Conservation (phyloP, 2,888 invertebrate species). For the Itoplectis maculator region DNA sequence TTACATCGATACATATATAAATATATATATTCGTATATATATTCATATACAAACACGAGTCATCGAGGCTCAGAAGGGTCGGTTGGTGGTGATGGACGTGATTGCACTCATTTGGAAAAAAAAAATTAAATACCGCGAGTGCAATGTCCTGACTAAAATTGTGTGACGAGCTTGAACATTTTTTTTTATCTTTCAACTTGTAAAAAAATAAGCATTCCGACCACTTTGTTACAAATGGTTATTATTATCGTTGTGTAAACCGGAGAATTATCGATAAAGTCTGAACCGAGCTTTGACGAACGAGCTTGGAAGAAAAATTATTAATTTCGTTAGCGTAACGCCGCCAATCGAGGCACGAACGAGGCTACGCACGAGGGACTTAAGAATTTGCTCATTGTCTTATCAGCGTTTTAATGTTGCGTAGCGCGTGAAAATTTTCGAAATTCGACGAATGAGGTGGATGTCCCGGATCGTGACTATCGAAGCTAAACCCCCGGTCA, state of each 20-base stretch:
- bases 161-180: conserved; percentile 53
- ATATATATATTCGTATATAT: background rate
- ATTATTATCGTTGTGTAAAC: conserved; percentile 36
- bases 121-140: background rate
- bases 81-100: background rate
- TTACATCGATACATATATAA: conserved; percentile 30
- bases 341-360: conserved; percentile 7
- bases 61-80: background rate
- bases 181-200: conserved; percentile 6
- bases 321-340: conserved; percentile 39
- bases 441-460: conserved; percentile 7
- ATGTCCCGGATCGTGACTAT: conserved; percentile 28
- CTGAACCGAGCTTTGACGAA: conserved; percentile 36
- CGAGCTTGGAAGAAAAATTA: conserved; percentile 45
- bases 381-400: conserved; percentile 36
- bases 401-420: conserved; percentile 21
- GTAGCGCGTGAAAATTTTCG: background rate
- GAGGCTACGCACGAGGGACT: conserved; percentile 8
- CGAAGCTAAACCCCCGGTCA: background rate
- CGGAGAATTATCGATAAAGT: conserved; percentile 26
- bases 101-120: conserved; percentile 9
- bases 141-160: conserved; percentile 38
- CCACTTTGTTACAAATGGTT: conserved; percentile 24
- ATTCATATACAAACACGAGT: background rate
- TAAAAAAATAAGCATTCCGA: conserved; percentile 14